Percentiles rank a stretch among this genome's conserved stretches.
Evolutionary conservation across 2,888 invertebrate species (phyloP).

Genomic region (Eristalinus aeneus): DNA sequence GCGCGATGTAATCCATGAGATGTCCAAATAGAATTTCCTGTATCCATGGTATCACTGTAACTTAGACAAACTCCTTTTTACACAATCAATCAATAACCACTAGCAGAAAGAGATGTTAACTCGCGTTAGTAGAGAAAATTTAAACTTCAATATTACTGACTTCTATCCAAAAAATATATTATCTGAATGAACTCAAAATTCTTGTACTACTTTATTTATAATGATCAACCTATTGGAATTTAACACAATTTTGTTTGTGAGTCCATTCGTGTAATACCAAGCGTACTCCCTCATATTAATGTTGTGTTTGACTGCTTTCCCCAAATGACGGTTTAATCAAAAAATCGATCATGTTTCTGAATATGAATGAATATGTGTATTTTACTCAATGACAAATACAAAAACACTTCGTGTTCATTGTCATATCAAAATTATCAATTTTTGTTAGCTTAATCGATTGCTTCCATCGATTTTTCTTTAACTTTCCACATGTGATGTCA

Average conservation of each 20-base stretch:
- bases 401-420: constrained; percentile 8
- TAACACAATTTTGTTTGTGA: not conserved
- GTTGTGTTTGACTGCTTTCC: constrained; percentile 1
- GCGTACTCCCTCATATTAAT: not conserved
- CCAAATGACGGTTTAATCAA: constrained; percentile 18
- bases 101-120: not conserved
- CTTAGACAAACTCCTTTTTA: not conserved
- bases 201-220: constrained; percentile 40
- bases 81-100: not conserved
- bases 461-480: constrained; percentile 42
- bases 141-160: constrained; percentile 1
- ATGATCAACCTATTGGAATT: constrained; percentile 18
- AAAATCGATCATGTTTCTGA: constrained; percentile 47
- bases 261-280: not conserved
- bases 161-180: constrained; percentile 14
- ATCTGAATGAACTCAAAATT: constrained; percentile 26
- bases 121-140: not conserved
- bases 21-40: constrained; percentile 44
- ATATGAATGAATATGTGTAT: constrained; percentile 25
- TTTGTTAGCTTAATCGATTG: constrained; percentile 46
- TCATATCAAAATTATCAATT: constrained; percentile 25
- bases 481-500: not conserved
- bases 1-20: constrained; percentile 23
- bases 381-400: constrained; percentile 22
- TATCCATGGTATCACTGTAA: constrained; percentile 42